A percentile compares a stretch with the other conserved stretches of the same genome.
These are phyloP conservation scores for Caenorhabditis imperialis DNA, from an alignment of 2,888 invertebrate genomes.

Conservation along the genomic window DNA sequence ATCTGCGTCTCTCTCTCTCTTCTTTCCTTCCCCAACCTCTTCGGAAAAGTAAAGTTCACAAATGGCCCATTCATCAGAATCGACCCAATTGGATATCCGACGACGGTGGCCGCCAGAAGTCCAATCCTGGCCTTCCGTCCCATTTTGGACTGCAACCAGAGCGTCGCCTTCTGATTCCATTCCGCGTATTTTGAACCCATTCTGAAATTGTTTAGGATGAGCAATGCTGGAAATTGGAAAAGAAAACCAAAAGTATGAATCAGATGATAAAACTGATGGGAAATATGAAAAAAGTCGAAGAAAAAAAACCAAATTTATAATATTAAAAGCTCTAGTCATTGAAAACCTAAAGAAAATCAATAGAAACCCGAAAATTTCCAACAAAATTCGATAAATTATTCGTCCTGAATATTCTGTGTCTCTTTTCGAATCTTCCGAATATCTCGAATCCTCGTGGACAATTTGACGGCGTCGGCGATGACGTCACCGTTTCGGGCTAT, in stretches of 20 bases:
- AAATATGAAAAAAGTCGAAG: neutral
- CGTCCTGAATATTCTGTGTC: conserved; percentile 1
- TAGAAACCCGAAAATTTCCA: too few relatives aligned
- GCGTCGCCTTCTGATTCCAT: conserved; percentile 58
- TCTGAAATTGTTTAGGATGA: neutral
- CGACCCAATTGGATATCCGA: conserved; percentile 68
- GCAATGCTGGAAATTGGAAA: neutral
- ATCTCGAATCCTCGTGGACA: conserved; percentile 28
- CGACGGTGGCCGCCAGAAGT: conserved; percentile 70
- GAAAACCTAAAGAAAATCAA: too few relatives aligned
- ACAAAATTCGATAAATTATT: too few relatives aligned
- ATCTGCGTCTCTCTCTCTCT: too few relatives aligned
- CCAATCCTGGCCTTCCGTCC: conserved; percentile 67
- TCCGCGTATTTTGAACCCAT: conserved; percentile 42
- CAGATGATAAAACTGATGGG: neutral
- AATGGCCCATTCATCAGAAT: conserved; percentile 71
- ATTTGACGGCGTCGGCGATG: conserved; percentile 15
- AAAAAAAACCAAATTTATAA: neutral
- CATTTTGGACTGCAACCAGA: conserved; percentile 58
- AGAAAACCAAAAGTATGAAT: neutral
- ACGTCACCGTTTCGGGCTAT: conserved; percentile 62
- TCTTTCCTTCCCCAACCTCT: conserved; percentile 53
- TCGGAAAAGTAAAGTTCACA: conserved; percentile 66
- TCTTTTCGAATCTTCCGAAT: conserved; percentile 20
- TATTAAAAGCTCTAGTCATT: too few relatives aligned